A percentile compares a stretch with the other conserved stretches of the same genome.
phyloP scores from a whole-genome alignment of 2,113 vertebrate genomes.

The Lycocorax pyrrhopterus region DNA sequence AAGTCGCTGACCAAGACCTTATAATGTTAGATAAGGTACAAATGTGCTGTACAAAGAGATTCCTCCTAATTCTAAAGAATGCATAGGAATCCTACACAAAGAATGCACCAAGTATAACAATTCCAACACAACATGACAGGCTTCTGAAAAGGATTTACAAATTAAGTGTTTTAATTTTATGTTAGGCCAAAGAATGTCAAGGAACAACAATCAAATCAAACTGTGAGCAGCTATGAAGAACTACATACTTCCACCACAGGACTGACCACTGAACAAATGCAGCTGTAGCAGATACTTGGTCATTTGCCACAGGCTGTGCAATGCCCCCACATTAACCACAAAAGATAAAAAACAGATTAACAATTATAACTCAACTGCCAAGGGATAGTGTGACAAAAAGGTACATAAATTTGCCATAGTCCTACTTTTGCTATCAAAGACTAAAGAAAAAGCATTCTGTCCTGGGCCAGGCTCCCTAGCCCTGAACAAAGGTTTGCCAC shows the following conservation, averaged over 20 bases:
- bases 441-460: background rate
- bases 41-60: background rate
- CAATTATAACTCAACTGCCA: background rate
- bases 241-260: background rate
- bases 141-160: background rate
- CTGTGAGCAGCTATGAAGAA: background rate
- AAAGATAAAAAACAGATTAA: background rate
- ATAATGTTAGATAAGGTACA: background rate
- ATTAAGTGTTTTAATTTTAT: background rate
- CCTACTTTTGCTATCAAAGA: background rate
- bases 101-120: background rate
- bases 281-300: background rate
- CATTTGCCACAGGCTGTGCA: background rate
- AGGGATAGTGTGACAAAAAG: background rate
- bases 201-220: background rate
- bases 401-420: background rate
- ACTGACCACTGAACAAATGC: background rate
- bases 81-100: background rate
- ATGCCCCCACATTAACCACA: background rate
- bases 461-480: background rate
- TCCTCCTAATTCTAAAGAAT: background rate
- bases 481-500: background rate
- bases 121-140: background rate
- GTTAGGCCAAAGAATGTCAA: background rate
- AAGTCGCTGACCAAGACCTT: background rate